Evolutionary conservation across 2,113 vertebrate genomes (phyloP), one percentile per base, ranked within the genome.

Genomic region (Cervus canadensis): DNA sequence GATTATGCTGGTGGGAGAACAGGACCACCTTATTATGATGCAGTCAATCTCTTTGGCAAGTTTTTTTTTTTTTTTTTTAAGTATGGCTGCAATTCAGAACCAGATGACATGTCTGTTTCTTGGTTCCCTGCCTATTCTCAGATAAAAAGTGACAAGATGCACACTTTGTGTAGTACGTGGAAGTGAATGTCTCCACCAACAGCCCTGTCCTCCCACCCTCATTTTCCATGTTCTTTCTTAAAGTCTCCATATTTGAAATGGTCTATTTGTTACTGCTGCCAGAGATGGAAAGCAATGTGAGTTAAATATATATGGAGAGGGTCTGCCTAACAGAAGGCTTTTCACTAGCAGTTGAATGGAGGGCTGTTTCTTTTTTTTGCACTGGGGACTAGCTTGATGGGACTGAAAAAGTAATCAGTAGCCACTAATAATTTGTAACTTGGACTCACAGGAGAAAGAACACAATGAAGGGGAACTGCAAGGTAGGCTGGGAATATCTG

Each of bases 361-460:
- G 45, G 36, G 36, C 48, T 89, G 12, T 93, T 95, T 94, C n/a
- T 6, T 62, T 96, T 96, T 96, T 94, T 21, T 28, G 45, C 40
- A 79, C 52, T n/a, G 11, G 81, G 87, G 92, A 76, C 12, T 40
- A 97, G 56, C 60, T 97, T 96, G 92, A 79, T 43, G 87, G 71
- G 21, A 67, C 89, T 96, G 23, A 95, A 96, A 83, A 91, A 94
- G 17, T 59, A 50, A 50, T 43, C 8, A 90, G 33, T 83, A 81
- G 25, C 17, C 36, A 86, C 71, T 91, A 81, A 36, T 89, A 81
- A 91, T 94, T 94, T 91, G 79, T 79, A 95, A 93, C 40, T 71
- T 89, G 50, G n/a, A n/a, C 36, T 85, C 54, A 43, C 16, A 43
- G 2, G 14, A 85, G 84, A 96, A 78, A 59, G 13, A 21, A 62